A percentile compares a stretch with the other conserved stretches of the same genome.
Evolutionary conservation across 2,888 invertebrate species (phyloP).

Genomic region (Pollenia amentaria): DNA sequence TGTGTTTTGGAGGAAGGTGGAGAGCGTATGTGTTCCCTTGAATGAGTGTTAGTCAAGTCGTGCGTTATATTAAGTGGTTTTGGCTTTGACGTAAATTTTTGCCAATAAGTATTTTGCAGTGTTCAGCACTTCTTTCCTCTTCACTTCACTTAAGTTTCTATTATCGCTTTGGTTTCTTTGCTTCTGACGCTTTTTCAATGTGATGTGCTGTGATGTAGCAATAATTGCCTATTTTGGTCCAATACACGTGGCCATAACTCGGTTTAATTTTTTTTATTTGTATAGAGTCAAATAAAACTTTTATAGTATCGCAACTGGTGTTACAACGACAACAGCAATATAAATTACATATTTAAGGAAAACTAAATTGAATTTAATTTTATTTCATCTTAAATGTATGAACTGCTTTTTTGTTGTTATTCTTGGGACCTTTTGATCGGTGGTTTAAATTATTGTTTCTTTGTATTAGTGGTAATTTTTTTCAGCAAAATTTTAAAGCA

Average conservation of each 20-base stretch:
- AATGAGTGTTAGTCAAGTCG: slow-evolving; percentile 30
- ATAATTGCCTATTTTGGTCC: slow-evolving; percentile 60
- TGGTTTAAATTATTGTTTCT: slow-evolving; percentile 48
- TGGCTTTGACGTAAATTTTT: slow-evolving; percentile 47
- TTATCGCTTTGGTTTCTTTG: slow-evolving; percentile 21
- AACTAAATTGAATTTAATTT: neutral
- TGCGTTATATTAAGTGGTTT: slow-evolving; percentile 51
- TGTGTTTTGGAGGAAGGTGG: neutral
- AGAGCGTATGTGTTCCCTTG: neutral
- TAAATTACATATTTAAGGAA: neutral
- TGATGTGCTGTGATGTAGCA: slow-evolving; percentile 49
- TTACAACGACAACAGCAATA: neutral
- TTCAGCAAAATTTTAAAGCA: slow-evolving; percentile 4
- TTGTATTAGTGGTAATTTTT: neutral
- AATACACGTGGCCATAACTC: slow-evolving; percentile 17
- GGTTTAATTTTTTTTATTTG: neutral
- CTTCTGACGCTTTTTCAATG: neutral
- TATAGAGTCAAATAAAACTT: slow-evolving; percentile 24
- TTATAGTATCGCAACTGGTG: slow-evolving; percentile 14
- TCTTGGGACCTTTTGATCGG: slow-evolving; percentile 39
- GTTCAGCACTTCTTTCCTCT: slow-evolving; percentile 4
- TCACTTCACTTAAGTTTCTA: neutral
- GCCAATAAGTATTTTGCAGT: neutral
- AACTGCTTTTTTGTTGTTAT: slow-evolving; percentile 3
- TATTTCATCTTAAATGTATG: slow-evolving; percentile 22